phyloP scores from a whole-genome alignment of 30 jellyfish, hydroid and myxozoan genomes.

The Aurelia aurita complex sp. Pacific region DNA sequence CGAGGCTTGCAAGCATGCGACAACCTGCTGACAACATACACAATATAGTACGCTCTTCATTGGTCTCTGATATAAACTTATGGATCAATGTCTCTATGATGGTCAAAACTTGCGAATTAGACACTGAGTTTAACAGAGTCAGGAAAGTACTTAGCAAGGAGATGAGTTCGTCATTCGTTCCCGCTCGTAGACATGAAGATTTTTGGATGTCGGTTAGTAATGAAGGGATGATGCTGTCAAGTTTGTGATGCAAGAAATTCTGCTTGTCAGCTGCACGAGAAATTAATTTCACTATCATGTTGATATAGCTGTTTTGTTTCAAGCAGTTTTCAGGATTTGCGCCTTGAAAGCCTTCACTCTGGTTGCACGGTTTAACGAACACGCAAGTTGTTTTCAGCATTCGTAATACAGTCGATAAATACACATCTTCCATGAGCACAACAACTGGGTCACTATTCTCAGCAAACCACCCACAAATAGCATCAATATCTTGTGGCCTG shows the following conservation, averaged over 20 bases:
- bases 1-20: slow-evolving; percentile 74
- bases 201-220: slow-evolving; percentile 31
- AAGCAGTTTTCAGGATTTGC: background rate
- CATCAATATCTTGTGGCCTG: slow-evolving; percentile 41
- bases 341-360: slow-evolving; percentile 1
- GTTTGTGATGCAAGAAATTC: background rate
- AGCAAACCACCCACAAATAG: slow-evolving; percentile 65
- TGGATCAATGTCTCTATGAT: slow-evolving; percentile 37
- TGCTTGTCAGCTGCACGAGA: slow-evolving; percentile 23
- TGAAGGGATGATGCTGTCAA: background rate
- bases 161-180: slow-evolving; percentile 18
- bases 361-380: background rate
- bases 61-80: slow-evolving; percentile 36
- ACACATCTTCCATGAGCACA: slow-evolving; percentile 36
- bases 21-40: slow-evolving; percentile 71
- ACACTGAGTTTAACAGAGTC: slow-evolving; percentile 42
- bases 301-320: slow-evolving; percentile 56
- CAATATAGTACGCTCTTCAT: slow-evolving; percentile 37
- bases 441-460: slow-evolving; percentile 70
- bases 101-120: slow-evolving; percentile 35
- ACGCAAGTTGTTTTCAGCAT: slow-evolving; percentile 48
- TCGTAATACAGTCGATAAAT: background rate
- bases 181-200: background rate
- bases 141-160: slow-evolving; percentile 23
- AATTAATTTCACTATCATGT: slow-evolving; percentile 11